Conservation (phyloP, 2,797 vertebrate species). For the Triplophysa bombifrons region DNA sequence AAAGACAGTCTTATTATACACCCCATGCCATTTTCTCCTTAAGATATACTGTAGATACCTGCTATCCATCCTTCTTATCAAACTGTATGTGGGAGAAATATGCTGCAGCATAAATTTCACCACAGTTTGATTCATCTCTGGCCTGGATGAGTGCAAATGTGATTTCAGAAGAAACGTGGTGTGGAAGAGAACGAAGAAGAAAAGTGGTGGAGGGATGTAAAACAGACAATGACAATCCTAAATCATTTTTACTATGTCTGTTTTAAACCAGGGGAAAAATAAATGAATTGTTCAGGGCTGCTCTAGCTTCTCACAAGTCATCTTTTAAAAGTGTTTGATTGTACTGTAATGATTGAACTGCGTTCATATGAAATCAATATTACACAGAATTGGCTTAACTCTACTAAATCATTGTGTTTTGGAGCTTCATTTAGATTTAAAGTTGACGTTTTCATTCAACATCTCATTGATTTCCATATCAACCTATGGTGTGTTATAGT, state of each 20-base stretch:
- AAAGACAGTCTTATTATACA: not conserved
- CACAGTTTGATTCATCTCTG: constrained; percentile 38
- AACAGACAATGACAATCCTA: constrained; percentile 17
- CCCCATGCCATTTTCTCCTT: not conserved
- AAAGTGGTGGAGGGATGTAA: not conserved
- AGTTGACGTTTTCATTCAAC: constrained; percentile 2
- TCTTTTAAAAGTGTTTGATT: constrained; percentile 2
- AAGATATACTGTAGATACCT: constrained; percentile 20
- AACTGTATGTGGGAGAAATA: constrained; percentile 16
- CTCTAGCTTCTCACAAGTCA: not conserved
- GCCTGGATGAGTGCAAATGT: constrained; percentile 33
- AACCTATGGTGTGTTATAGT: not conserved
- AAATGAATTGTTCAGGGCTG: constrained; percentile 10
- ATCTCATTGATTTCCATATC: constrained; percentile 14
- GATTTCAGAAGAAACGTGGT: constrained; percentile 3
- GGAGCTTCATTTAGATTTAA: not conserved
- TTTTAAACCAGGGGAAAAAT: constrained; percentile 5
- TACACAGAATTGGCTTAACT: constrained; percentile 3
- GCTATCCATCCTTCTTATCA: constrained; percentile 13
- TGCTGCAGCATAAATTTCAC: constrained; percentile 41
- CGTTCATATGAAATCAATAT: constrained; percentile 1
- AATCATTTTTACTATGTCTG: constrained; percentile 20
- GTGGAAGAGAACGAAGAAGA: not conserved
- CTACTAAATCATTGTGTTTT: not conserved
- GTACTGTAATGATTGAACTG: constrained; percentile 6